These are phyloP conservation scores for Thunnus albacares DNA, from an alignment of 2,797 vertebrate species.

Conservation along the genomic window DNA sequence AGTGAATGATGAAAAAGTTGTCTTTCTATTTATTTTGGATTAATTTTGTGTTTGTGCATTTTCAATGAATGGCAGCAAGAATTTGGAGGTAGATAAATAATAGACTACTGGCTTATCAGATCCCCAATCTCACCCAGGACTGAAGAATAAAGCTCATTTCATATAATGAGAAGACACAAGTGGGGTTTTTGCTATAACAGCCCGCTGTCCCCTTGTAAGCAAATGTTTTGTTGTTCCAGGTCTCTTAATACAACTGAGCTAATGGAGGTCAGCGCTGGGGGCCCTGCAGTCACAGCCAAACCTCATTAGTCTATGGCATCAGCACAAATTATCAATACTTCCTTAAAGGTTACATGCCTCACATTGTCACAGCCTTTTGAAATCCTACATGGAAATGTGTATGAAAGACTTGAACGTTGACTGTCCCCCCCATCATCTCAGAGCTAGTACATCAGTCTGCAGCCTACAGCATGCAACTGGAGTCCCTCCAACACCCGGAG, in stretches of 20 bases:
- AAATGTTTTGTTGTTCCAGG: conserved; percentile 10
- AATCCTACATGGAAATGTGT: conserved; percentile 13
- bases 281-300: conserved; percentile 8
- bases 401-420: background rate
- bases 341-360: conserved; percentile 15
- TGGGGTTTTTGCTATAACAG: background rate
- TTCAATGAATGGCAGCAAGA: background rate
- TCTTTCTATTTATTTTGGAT: background rate
- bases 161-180: background rate
- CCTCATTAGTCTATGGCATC: conserved; percentile 32
- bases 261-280: conserved; percentile 31
- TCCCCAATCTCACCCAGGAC: background rate
- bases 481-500: conserved; percentile 57
- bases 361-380: conserved; percentile 7
- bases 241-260: conserved; percentile 7
- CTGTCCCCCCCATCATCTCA: conserved; percentile 17
- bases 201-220: conserved; percentile 7
- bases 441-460: conserved; percentile 47
- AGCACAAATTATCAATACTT: conserved; percentile 30
- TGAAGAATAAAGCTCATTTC: conserved; percentile 18
- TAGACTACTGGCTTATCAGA: background rate
- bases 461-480: conserved; percentile 54
- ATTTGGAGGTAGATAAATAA: conserved; percentile 5
- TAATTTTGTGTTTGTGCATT: background rate
- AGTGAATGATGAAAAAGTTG: background rate